phyloP scores from a whole-genome alignment of 2,797 vertebrate genomes.

The Hydrophis major region DNA sequence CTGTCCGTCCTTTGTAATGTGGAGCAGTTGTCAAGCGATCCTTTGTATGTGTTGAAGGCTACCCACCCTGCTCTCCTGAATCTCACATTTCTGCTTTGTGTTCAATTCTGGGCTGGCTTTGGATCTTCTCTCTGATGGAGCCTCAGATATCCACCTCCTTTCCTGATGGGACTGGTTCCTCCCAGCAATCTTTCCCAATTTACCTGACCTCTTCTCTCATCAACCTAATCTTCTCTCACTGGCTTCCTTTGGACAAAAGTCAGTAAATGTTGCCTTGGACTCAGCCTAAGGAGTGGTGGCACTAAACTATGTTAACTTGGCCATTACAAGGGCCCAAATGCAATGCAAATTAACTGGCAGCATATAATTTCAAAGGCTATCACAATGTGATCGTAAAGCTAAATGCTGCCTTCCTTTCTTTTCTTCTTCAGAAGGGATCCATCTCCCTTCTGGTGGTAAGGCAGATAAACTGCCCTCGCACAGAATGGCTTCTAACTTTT shows the following conservation, averaged over 20 bases:
- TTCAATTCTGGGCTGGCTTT: not conserved
- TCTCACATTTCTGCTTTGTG: not conserved
- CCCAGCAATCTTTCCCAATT: not conserved
- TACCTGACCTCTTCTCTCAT: not conserved
- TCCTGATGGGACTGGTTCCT: not conserved
- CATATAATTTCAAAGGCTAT: not conserved
- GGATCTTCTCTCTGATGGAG: not conserved
- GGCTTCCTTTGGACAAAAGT: not conserved
- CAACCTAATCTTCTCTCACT: not conserved
- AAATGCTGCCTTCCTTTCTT: not conserved
- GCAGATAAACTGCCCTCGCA: not conserved
- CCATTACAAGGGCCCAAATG: not conserved
- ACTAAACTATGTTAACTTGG: not conserved
- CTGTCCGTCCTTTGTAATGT: too few species aligned
- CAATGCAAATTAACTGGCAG: not conserved
- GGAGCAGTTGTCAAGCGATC: too few species aligned
- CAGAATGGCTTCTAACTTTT: not conserved
- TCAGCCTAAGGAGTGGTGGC: not conserved
- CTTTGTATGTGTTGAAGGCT: too few species aligned
- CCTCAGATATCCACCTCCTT: too few species aligned
- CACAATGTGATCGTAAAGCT: slow-evolving; percentile 16
- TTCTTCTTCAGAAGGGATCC: not conserved
- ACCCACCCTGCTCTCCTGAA: too few species aligned
- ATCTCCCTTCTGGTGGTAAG: not conserved
- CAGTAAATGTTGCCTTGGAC: not conserved